Evolutionary conservation across 2,888 invertebrate species (phyloP).

Genomic region (Tenthredo notha): DNA sequence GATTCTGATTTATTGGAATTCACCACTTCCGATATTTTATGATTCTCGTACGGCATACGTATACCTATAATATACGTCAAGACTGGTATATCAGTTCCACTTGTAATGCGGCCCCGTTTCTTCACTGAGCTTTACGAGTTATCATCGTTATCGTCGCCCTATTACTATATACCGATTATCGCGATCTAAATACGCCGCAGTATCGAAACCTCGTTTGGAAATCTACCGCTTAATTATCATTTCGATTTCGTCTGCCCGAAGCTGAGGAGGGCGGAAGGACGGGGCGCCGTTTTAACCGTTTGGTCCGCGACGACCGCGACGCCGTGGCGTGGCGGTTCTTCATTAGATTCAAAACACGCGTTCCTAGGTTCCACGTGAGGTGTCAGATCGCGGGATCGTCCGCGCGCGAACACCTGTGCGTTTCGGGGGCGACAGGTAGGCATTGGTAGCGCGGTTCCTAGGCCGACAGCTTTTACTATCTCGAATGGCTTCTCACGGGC

Average conservation of each 20-base stretch:
- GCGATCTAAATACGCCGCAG: neutral
- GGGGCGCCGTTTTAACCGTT: neutral
- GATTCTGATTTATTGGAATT: conserved; percentile 77
- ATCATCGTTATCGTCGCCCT: neutral
- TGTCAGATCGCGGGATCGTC: conserved; percentile 40
- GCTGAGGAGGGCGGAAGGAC: neutral
- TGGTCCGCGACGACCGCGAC: neutral
- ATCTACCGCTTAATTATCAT: neutral
- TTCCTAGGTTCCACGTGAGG: conserved; percentile 53
- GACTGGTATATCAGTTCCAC: neutral
- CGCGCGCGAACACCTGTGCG: conserved; percentile 52
- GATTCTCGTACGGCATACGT: conserved; percentile 65
- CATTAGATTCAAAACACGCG: conserved; percentile 54
- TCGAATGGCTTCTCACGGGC: conserved; percentile 6
- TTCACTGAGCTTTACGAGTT: neutral
- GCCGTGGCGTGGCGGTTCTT: neutral
- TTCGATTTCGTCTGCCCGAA: neutral
- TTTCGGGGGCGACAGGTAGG: conserved; percentile 12
- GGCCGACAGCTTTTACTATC: neutral
- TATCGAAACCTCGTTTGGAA: neutral
- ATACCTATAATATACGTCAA: neutral
- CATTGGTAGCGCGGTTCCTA: neutral
- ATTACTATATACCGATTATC: neutral
- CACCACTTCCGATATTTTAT: conserved; percentile 73
- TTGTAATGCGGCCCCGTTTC: neutral